A percentile compares a stretch with the other conserved stretches of the same genome.
phyloP scores from a whole-genome alignment of 2,113 vertebrate genomes.

The Lipotes vexillifer region DNA sequence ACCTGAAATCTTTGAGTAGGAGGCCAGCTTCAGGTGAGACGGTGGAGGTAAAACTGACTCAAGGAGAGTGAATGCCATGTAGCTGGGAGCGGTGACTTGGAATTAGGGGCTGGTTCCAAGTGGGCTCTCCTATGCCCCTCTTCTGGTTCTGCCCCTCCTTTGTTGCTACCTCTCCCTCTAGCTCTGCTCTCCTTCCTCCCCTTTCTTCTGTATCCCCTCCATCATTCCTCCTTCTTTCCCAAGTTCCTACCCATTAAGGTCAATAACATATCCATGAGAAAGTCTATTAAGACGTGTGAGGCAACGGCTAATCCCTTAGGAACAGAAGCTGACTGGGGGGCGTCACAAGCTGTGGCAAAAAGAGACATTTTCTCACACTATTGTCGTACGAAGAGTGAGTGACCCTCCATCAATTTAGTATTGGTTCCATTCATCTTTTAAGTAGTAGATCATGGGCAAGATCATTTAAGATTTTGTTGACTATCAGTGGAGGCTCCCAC shows the following conservation, averaged over 20 bases:
- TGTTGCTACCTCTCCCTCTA: neutral
- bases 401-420: neutral
- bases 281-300: neutral
- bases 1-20: neutral
- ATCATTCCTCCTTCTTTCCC: neutral
- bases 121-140: neutral
- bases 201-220: neutral
- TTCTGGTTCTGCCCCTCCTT: neutral
- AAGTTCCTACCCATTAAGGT: neutral
- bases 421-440: neutral
- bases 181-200: neutral
- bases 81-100: neutral
- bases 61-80: neutral
- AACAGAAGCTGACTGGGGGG: slow-evolving; percentile 30
- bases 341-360: slow-evolving; percentile 2
- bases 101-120: neutral
- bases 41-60: neutral
- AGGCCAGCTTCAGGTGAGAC: neutral
- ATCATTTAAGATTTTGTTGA: slow-evolving; percentile 60
- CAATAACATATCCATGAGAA: neutral
- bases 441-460: slow-evolving; percentile 33
- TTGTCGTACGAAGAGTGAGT: slow-evolving; percentile 11
- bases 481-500: slow-evolving; percentile 41
- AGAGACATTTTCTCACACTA: neutral
- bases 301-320: neutral